phyloP scores from a whole-genome alignment of 2,888 invertebrate genomes.

The Volucella bombylans region DNA sequence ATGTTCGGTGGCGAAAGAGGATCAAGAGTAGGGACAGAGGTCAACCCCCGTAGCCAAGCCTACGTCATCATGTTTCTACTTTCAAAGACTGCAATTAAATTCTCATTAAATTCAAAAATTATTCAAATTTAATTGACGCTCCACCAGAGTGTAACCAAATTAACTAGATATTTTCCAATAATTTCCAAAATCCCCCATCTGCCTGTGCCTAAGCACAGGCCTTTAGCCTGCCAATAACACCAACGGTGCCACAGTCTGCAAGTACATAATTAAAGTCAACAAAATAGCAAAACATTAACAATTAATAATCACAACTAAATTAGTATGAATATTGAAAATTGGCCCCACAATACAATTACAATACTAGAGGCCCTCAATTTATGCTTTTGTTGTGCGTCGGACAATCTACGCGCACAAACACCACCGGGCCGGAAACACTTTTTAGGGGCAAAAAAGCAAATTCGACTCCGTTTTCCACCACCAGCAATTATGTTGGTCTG shows the following conservation, averaged over 20 bases:
- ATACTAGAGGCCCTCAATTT: slow-evolving; percentile 48
- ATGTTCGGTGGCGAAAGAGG: too few relatives aligned
- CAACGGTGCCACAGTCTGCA: not conserved
- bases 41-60: too few relatives aligned
- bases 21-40: too few relatives aligned
- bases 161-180: slow-evolving; percentile 20
- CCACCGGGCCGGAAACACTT: not conserved
- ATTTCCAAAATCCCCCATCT: not conserved
- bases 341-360: slow-evolving; percentile 54
- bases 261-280: slow-evolving; percentile 63
- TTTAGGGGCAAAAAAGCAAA: slow-evolving; percentile 7
- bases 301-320: slow-evolving; percentile 67
- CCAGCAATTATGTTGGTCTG: slow-evolving; percentile 38
- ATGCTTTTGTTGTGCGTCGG: slow-evolving; percentile 26
- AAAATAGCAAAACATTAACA: slow-evolving; percentile 63
- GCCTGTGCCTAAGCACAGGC: not conserved
- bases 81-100: too few relatives aligned
- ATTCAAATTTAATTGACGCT: not conserved
- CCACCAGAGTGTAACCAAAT: not conserved
- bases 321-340: slow-evolving; percentile 65
- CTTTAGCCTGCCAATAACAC: not conserved
- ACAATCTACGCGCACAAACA: slow-evolving; percentile 13
- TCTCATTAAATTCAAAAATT: not conserved
- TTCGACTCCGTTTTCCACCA: not conserved
- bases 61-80: too few relatives aligned